Base-by-base conservation (phyloP, 2,113 vertebrate species). In the Setophaga coronata region DNA sequence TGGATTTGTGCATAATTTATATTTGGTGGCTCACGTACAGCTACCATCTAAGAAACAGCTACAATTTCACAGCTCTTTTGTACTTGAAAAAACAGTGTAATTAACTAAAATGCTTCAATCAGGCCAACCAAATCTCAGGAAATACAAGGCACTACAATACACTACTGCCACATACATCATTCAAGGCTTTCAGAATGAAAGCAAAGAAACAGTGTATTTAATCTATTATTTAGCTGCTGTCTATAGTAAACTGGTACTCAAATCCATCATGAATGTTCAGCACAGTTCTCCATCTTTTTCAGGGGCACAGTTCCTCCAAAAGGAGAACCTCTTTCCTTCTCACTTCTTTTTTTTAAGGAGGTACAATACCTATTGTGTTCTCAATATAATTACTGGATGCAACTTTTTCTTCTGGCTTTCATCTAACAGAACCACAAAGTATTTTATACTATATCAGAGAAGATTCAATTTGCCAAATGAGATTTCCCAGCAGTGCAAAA, bases 1-100 rank as follows among this genome's bases (percentile, higher is more conserved):
- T n/a, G 53, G 56, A 92, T 87, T 54, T 89, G 64, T 92, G 64
- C 83, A 87, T 90, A 89, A 86, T 81, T 95, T 93, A 70, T 89
- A 92, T 47, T 84, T 70, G 51, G n/a, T 81, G 53, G 64, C 18
- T 78, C 73, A 80, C 3, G 34, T 62, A 87, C 54, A 87, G 34
- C 50, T 70, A 65, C 73, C 33, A 36, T 31, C 64, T 47, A 87
- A 78, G 72, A 78, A 91, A 42, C 29, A 78, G 73, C 51, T 91
- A 81, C 42, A 62, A 29, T 79, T 91, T 82, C 82, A 87, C 61
- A 79, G 66, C 20, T 79, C 73, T 82, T 89, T 34, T 51, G 65
- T 60, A 66, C 73, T 64, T 0, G 0, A 25, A 86, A 65, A 71
- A 70, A 6, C 21, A 77, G n/a, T 48, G n/a, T 88, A 69, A 87